A percentile compares a stretch with the other conserved stretches of the same genome.
Evolutionary conservation across 2,888 invertebrate species (phyloP).

Genomic region (Phyto melanocephala): DNA sequence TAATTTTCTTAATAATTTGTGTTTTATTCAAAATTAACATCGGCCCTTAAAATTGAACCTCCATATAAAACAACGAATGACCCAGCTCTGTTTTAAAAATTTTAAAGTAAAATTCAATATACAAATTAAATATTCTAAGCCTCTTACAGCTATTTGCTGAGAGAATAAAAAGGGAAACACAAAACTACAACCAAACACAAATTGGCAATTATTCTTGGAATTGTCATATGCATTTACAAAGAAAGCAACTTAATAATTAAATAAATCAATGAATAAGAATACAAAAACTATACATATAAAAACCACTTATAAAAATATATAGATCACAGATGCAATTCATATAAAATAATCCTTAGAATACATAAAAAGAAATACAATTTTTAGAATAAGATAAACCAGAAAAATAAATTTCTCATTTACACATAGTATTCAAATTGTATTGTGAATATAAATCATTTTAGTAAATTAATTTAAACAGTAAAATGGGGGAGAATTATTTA

Average conservation of each 20-base stretch:
- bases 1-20: too few relatives aligned
- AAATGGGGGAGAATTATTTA: background rate
- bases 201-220: background rate
- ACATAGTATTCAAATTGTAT: background rate
- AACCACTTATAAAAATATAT: background rate
- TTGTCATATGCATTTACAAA: background rate
- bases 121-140: slow-evolving; percentile 57
- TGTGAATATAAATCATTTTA: slow-evolving; percentile 34
- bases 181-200: background rate
- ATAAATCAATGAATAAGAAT: background rate
- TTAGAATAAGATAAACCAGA: background rate
- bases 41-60: too few relatives aligned
- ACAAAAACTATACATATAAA: background rate
- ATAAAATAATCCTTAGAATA: slow-evolving; percentile 55
- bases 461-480: slow-evolving; percentile 7
- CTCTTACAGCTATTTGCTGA: slow-evolving; percentile 51
- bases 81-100: too few relatives aligned
- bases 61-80: too few relatives aligned
- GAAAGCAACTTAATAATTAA: background rate
- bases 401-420: background rate
- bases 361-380: slow-evolving; percentile 32
- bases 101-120: background rate
- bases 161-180: background rate
- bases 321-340: slow-evolving; percentile 45
- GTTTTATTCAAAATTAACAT: too few relatives aligned